Percentiles rank a stretch among this genome's conserved stretches.
These are phyloP conservation scores for Oreamnos americanus DNA, from an alignment of 2,113 vertebrate species.

Conservation along the genomic window DNA sequence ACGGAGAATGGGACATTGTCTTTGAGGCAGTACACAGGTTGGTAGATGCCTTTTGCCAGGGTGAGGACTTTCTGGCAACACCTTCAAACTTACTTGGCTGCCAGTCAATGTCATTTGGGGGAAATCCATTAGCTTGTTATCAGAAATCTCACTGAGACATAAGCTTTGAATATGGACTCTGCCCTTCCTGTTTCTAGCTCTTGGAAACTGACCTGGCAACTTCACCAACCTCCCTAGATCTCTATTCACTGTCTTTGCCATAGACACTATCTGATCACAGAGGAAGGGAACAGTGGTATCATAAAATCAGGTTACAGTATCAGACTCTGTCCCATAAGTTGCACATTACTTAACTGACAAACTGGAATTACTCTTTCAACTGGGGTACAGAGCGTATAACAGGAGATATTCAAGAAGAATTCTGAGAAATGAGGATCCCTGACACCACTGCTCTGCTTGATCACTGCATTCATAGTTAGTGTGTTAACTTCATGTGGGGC, in stretches of 20 bases:
- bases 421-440: neutral
- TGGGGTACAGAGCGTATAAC: neutral
- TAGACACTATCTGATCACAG: neutral
- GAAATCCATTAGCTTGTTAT: conserved; percentile 36
- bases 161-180: conserved; percentile 21
- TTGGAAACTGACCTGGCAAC: conserved; percentile 19
- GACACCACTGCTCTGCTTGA: neutral
- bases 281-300: neutral
- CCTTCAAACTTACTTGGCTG: conserved; percentile 20
- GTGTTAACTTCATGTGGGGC: neutral
- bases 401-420: neutral
- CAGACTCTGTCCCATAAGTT: neutral
- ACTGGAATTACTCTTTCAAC: neutral
- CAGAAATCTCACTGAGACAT: conserved; percentile 27
- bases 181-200: conserved; percentile 7
- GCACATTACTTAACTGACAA: neutral
- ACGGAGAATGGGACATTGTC: neutral
- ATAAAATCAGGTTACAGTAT: neutral
- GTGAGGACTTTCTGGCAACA: neutral
- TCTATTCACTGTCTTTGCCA: neutral
- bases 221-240: neutral
- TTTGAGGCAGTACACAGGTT: neutral
- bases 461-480: neutral
- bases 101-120: neutral
- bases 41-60: neutral